Base-by-base conservation (phyloP, 2,888 invertebrate genomes). In the Candidula unifasciata region DNA sequence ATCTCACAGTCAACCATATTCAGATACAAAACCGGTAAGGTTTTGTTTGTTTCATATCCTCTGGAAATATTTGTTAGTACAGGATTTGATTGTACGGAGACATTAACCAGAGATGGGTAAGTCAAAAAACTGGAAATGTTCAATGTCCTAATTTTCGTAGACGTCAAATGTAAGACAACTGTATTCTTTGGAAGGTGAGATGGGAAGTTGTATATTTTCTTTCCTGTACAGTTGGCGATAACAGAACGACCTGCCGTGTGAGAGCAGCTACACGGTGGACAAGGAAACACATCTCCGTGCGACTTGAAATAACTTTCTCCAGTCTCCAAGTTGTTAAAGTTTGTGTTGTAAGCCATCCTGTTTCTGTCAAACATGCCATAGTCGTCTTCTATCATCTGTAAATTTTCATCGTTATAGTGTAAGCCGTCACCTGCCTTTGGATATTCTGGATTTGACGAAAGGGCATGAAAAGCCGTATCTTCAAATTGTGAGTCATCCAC, bases 231-330 rank as follows among this genome's bases (percentile, higher is more conserved):
- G 44, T 66, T 66, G 6, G 79, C 79, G 5, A 68, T 79, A 27
- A 79, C 30, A 10, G 24, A 35, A 8, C 78, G 30, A 16, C 60
- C 24, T 10, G 60, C 35, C 0, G 60, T 64, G 35, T 64, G 33
- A 6, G 64, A 37, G 37, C 78, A 78, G 37, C 27, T 64, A 37
- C 78, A 78, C 21, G 60, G 57, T 10, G 44, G 8, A 52, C 60
- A 74, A 64, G 44, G 27, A 44, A 74, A 60, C 64, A 44, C 27
- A 8, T 74, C 60, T 54, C 60, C 44, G n/a, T 77, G 82, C 21
- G 37, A 64, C 35, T 74, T 54, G 5, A 3, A 52, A 33, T 21
- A 30, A 18, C n/a, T 27, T 1, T 73, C n/a, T 5, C 2, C 5
- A 44, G n/a, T 6, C 35, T 37, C 6, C 24, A 27, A 44, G n/a